Evolutionary conservation across 1,140 invertebrate genomes (phyloP).

Genomic region (Conus ventricosus): DNA sequence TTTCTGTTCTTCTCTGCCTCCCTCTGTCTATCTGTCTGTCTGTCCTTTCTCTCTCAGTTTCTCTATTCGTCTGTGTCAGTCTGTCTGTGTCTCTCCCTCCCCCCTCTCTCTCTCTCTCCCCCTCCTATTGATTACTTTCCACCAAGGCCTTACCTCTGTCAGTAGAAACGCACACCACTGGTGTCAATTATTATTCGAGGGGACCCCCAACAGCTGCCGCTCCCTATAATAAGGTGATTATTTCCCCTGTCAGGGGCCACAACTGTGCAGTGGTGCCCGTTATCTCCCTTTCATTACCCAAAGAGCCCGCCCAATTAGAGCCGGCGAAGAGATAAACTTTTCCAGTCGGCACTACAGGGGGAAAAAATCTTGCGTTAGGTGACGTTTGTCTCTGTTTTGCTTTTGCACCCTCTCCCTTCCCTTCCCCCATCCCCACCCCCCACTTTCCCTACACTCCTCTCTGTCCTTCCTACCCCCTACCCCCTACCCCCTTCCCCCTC

Average conservation of each 20-base stretch:
- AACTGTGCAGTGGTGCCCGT: conserved; percentile 2
- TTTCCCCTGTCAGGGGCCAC: background rate
- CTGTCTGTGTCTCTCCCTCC: background rate
- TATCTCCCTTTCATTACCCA: conserved; percentile 1
- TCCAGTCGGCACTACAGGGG: background rate
- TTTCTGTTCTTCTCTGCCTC: background rate
- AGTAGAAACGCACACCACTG: background rate
- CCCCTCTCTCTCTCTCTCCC: background rate
- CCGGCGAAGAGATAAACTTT: background rate
- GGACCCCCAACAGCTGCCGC: background rate
- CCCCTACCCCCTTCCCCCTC: too few relatives aligned
- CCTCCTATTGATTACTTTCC: background rate
- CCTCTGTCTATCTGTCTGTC: background rate
- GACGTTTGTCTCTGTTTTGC: too few relatives aligned
- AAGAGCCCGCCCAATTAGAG: background rate
- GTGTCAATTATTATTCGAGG: background rate
- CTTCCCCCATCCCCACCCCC: too few relatives aligned
- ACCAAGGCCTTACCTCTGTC: background rate
- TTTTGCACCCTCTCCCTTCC: too few relatives aligned
- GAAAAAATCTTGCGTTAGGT: too few relatives aligned
- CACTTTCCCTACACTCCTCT: too few relatives aligned
- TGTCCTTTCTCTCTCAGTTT: background rate
- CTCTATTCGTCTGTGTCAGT: background rate
- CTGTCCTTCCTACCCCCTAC: too few relatives aligned
- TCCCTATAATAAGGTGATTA: background rate